A percentile compares a stretch with the other conserved stretches of the same genome.
phyloP scores from a whole-genome alignment of 1,140 invertebrate species.

The Pogonomyrmex barbatus region DNA sequence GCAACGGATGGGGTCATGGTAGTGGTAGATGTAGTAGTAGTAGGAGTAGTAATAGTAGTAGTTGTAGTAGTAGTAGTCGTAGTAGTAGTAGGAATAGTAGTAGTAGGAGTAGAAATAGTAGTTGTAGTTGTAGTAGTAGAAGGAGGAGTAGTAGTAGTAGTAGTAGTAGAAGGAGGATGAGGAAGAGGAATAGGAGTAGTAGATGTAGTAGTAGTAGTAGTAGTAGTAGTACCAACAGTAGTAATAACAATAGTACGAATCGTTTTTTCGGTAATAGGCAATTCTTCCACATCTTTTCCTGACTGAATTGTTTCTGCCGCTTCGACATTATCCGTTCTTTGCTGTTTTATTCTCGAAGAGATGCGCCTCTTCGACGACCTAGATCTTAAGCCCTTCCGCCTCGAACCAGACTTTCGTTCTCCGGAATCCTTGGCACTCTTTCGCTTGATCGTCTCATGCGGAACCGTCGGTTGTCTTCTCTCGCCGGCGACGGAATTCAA shows the following conservation, averaged over 20 bases:
- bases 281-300: not conserved
- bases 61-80: not conserved
- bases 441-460: not conserved
- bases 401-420: not conserved
- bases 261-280: not conserved
- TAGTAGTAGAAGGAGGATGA: not conserved
- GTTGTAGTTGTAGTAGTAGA: not conserved
- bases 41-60: not conserved
- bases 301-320: not conserved
- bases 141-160: not conserved
- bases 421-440: not conserved
- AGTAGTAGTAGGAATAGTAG: not conserved
- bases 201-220: not conserved
- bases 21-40: not conserved
- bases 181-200: not conserved
- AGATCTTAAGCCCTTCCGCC: slow-evolving; percentile 51
- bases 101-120: not conserved
- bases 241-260: too few species aligned
- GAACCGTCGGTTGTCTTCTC: not conserved
- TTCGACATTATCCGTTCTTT: slow-evolving; percentile 6
- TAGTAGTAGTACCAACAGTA: not conserved
- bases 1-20: not conserved
- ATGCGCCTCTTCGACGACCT: slow-evolving; percentile 50
- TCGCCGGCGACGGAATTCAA: not conserved
- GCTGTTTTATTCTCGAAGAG: slow-evolving; percentile 56